Evolutionary conservation across 53 echinoderm and acorn worm species (phyloP).

Genomic region (Hippasteria phrygiana): DNA sequence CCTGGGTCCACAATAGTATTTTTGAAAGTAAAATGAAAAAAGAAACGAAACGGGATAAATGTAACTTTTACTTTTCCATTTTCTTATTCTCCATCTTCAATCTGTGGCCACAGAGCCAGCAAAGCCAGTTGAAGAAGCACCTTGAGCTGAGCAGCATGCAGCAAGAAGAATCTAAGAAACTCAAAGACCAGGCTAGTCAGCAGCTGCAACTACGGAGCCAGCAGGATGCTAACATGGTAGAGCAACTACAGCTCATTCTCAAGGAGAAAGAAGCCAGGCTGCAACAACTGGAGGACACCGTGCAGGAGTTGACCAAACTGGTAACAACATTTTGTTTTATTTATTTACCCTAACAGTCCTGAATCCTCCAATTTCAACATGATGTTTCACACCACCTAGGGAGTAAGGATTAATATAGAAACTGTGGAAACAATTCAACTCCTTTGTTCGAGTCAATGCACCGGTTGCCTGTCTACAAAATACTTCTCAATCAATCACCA

Average conservation of each 20-base stretch:
- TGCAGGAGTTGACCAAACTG: constrained; percentile 72
- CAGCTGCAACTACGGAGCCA: constrained; percentile 71
- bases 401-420: too few species aligned
- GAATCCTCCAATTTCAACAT: background rate
- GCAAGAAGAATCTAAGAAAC: constrained; percentile 61
- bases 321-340: background rate
- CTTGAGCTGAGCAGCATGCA: constrained; percentile 70
- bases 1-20: background rate
- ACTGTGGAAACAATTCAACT: too few species aligned
- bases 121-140: constrained; percentile 84
- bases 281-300: constrained; percentile 82
- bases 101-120: constrained; percentile 74
- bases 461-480: too few species aligned
- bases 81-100: background rate
- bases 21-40: too few species aligned
- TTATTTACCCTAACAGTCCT: background rate
- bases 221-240: constrained; percentile 85
- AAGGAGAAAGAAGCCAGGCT: constrained; percentile 92
- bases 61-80: too few species aligned
- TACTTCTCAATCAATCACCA: too few species aligned
- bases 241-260: constrained; percentile 86
- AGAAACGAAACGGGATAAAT: background rate
- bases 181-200: constrained; percentile 63
- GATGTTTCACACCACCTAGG: background rate
- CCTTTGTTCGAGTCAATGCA: too few species aligned